Percentiles rank a stretch among this genome's conserved stretches.
Conservation (phyloP, 2,113 vertebrate genomes). For the Brachyhypopomus gauderio region DNA sequence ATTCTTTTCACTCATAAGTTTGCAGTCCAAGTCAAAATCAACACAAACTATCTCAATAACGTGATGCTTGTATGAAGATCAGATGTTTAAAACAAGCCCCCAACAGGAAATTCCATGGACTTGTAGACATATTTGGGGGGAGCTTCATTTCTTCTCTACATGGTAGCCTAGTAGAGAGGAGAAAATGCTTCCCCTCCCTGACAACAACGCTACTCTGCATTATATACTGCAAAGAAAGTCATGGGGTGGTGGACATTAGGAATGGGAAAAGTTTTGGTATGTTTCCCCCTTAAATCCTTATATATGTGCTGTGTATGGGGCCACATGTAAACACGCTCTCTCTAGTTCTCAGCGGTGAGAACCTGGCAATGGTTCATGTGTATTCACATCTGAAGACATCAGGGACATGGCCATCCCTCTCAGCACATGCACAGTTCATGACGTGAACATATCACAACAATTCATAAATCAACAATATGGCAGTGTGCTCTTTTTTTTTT, state of each 20-base stretch:
- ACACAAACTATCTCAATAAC: constrained; percentile 16
- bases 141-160: constrained; percentile 30
- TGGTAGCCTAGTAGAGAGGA: constrained; percentile 15
- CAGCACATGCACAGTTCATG: not conserved
- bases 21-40: not conserved
- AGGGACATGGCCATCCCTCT: no score
- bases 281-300: not conserved
- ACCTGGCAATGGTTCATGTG: not conserved
- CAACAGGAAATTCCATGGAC: constrained; percentile 62
- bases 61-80: constrained; percentile 61
- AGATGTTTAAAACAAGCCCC: constrained; percentile 64
- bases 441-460: not conserved
- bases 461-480: not conserved
- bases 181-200: constrained; percentile 2
- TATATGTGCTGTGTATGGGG: not conserved
- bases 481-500: not conserved
- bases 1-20: not conserved
- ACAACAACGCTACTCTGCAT: not conserved
- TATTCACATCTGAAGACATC: not conserved
- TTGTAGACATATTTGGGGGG: constrained; percentile 49
- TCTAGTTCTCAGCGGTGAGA: not conserved
- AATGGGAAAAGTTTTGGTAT: not conserved
- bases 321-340: not conserved
- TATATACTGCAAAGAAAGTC: not conserved
- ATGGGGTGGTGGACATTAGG: constrained; percentile 2